Conservation (phyloP, 2,113 vertebrate species). For the Labeo catla region DNA sequence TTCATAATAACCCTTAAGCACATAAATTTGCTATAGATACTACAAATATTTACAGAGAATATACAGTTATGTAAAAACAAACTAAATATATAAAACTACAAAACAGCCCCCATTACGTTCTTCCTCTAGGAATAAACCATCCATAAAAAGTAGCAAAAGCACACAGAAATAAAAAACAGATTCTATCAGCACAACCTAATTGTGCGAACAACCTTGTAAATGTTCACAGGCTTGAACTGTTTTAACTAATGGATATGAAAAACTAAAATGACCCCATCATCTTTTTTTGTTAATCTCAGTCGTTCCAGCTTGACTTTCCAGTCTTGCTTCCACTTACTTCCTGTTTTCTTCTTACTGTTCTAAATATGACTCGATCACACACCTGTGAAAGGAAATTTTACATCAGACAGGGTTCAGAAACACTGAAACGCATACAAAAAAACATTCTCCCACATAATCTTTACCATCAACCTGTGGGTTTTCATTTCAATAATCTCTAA, state of each 20-base stretch:
- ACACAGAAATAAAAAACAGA: background rate
- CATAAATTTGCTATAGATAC: background rate
- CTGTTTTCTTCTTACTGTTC: constrained; percentile 2
- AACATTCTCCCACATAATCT: background rate
- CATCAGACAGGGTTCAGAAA: background rate
- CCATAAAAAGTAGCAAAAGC: background rate
- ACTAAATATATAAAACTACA: too few relatives aligned
- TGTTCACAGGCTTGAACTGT: background rate
- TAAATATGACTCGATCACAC: constrained; percentile 6
- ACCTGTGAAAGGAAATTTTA: constrained; percentile 33
- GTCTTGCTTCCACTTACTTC: background rate
- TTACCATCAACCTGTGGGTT: background rate
- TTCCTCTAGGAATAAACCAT: background rate
- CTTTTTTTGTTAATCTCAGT: background rate
- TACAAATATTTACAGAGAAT: background rate
- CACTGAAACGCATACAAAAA: background rate
- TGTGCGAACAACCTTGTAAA: background rate
- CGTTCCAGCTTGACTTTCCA: background rate
- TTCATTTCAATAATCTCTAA: background rate
- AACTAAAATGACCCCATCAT: background rate
- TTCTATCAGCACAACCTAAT: background rate
- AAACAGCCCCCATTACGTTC: background rate
- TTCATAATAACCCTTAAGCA: background rate
- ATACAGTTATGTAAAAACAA: too few relatives aligned
- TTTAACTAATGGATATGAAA: too few relatives aligned